Conservation (phyloP, 1,140 invertebrate genomes). For the Meteorus sp. region DNA sequence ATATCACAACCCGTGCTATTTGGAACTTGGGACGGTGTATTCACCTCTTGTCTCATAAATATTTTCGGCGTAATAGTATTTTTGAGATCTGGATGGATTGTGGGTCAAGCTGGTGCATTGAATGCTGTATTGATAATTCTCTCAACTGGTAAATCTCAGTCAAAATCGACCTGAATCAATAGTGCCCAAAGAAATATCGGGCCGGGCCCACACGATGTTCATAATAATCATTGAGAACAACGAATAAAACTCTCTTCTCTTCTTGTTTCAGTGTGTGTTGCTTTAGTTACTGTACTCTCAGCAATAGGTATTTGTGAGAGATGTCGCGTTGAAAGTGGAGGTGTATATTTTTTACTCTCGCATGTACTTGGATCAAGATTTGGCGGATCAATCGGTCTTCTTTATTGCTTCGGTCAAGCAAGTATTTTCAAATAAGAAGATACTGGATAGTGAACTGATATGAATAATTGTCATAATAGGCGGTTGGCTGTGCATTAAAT, state of each 20-base stretch:
- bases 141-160: slow-evolving; percentile 68
- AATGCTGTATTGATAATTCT: slow-evolving; percentile 87
- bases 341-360: slow-evolving; percentile 92
- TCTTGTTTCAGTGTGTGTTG: slow-evolving; percentile 75
- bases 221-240: background rate
- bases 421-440: slow-evolving; percentile 22
- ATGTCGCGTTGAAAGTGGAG: slow-evolving; percentile 91
- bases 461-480: no score
- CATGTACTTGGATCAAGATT: slow-evolving; percentile 92
- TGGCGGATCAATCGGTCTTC: slow-evolving; percentile 86
- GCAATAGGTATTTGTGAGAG: slow-evolving; percentile 95
- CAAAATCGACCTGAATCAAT: no score
- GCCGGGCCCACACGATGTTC: no score
- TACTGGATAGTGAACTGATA: background rate
- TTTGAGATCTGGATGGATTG: slow-evolving; percentile 94
- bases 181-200: no score
- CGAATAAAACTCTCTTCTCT: slow-evolving; percentile 24
- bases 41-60: slow-evolving; percentile 92
- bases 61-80: slow-evolving; percentile 98
- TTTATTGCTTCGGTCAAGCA: slow-evolving; percentile 96
- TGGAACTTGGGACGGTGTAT: slow-evolving; percentile 97
- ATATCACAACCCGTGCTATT: slow-evolving; percentile 92
- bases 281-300: slow-evolving; percentile 87
- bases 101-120: slow-evolving; percentile 89
- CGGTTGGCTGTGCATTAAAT: slow-evolving; percentile 92